phyloP scores from a whole-genome alignment of 1,140 invertebrate species.

The Drosophila kohkoa region DNA sequence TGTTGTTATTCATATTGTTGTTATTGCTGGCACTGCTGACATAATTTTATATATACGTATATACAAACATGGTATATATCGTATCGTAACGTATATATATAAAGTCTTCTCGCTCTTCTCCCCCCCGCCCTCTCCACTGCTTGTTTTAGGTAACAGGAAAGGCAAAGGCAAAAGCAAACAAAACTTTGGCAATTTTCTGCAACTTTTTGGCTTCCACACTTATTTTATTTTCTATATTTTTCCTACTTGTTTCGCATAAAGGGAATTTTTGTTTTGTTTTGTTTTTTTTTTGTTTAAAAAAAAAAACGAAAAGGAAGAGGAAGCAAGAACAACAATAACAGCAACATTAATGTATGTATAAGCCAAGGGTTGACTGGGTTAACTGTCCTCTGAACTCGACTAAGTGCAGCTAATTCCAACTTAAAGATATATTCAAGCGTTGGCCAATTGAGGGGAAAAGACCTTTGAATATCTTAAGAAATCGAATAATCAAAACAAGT shows the following conservation, averaged over 20 bases:
- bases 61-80: not conserved
- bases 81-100: too few species aligned
- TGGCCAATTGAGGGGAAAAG: not conserved
- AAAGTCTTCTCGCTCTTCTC: not conserved
- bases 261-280: slow-evolving; percentile 61
- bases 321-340: too few species aligned
- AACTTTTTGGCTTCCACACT: slow-evolving; percentile 66
- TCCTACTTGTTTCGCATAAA: slow-evolving; percentile 27
- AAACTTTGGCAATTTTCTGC: slow-evolving; percentile 72
- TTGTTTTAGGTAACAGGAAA: slow-evolving; percentile 19
- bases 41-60: slow-evolving; percentile 59
- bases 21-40: slow-evolving; percentile 62
- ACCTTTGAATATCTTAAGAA: not conserved
- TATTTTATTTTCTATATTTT: slow-evolving; percentile 48
- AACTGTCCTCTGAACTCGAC: slow-evolving; percentile 5
- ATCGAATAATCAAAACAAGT: too few species aligned
- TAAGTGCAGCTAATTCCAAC: slow-evolving; percentile 8
- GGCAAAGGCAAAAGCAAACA: slow-evolving; percentile 53
- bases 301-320: not conserved
- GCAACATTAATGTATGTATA: slow-evolving; percentile 6
- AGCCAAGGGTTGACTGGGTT: slow-evolving; percentile 8
- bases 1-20: slow-evolving; percentile 23
- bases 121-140: not conserved
- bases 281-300: too few species aligned
- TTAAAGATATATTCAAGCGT: not conserved